Evolutionary conservation across 2,113 vertebrate genomes (phyloP).

Genomic region (Laticauda colubrina): DNA sequence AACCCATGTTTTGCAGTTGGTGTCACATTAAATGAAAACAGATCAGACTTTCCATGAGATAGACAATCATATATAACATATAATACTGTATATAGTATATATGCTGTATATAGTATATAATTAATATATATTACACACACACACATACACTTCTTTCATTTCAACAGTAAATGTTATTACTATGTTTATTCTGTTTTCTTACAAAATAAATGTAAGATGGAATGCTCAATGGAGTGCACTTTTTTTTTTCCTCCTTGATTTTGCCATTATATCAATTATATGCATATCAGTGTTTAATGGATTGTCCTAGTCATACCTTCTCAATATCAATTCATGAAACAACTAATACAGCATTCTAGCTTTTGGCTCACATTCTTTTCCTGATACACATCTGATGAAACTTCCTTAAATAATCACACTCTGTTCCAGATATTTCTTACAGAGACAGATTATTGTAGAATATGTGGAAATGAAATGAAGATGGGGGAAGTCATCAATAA

Average conservation of each 20-base stretch:
- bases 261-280: not conserved
- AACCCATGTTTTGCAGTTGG: not conserved
- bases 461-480: not conserved
- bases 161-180: not conserved
- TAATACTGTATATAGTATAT: not conserved
- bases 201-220: not conserved
- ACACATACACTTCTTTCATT: not conserved
- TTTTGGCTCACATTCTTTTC: not conserved
- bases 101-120: too few species aligned
- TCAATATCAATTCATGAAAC: not conserved
- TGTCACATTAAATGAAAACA: not conserved
- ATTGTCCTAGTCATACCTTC: not conserved
- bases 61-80: not conserved
- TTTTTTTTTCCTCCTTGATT: not conserved
- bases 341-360: not conserved
- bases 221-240: not conserved
- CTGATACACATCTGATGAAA: not conserved
- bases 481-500: not conserved
- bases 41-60: not conserved
- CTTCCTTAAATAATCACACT: not conserved
- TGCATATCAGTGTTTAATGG: not conserved
- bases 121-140: not conserved
- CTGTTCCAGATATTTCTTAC: not conserved
- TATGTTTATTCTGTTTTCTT: not conserved
- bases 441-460: not conserved